Percentiles rank a stretch among this genome's conserved stretches.
These are phyloP conservation scores for Pseudopipra pipra DNA, from an alignment of 2,113 vertebrate species.

Conservation along the genomic window DNA sequence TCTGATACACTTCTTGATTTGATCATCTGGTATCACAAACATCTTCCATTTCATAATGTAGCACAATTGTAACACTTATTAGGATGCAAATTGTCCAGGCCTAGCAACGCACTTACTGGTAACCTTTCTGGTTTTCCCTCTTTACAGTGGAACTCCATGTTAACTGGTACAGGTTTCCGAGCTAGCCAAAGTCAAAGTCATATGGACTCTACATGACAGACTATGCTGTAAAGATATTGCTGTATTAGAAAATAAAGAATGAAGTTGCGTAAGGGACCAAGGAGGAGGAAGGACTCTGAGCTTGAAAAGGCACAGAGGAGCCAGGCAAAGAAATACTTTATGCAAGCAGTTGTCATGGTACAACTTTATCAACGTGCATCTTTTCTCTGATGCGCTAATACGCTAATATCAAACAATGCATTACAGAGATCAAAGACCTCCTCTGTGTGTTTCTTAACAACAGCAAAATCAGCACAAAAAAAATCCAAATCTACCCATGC, in stretches of 20 bases:
- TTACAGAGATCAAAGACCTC: neutral
- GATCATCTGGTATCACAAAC: neutral
- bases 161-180: neutral
- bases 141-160: neutral
- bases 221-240: neutral
- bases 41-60: neutral
- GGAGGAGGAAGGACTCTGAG: neutral
- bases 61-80: neutral
- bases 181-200: too few species aligned
- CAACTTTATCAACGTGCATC: neutral
- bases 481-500: accelerated
- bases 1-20: neutral
- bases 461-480: neutral
- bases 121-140: neutral
- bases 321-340: neutral
- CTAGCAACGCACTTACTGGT: neutral
- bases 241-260: neutral
- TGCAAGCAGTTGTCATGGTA: neutral
- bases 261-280: neutral
- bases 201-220: neutral
- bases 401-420: neutral
- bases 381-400: neutral
- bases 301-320: neutral
- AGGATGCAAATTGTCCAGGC: neutral
- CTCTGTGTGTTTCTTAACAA: neutral